A percentile compares a stretch with the other conserved stretches of the same genome.
Conservation (phyloP, 2,888 invertebrate species). For the Molorchus minor region DNA sequence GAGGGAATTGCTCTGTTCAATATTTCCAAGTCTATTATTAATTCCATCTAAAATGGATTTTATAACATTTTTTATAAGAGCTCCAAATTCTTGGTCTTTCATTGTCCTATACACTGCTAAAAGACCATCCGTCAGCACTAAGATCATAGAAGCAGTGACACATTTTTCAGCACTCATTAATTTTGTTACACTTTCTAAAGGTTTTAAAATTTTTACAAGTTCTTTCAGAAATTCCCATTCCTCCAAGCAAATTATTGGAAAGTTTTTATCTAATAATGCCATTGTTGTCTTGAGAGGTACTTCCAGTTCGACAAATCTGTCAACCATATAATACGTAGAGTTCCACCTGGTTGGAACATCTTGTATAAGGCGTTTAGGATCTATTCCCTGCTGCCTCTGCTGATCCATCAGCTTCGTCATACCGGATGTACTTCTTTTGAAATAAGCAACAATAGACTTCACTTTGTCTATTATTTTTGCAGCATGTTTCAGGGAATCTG, state of each 20-base stretch:
- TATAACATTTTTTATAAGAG: background rate
- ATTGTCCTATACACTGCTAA: conserved; percentile 22
- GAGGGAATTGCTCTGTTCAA: conserved; percentile 21
- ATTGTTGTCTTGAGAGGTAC: conserved; percentile 37
- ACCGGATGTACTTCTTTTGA: conserved; percentile 40
- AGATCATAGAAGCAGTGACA: conserved; percentile 34
- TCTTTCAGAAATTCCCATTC: conserved; percentile 40
- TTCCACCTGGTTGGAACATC: conserved; percentile 40
- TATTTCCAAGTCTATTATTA: conserved; percentile 12
- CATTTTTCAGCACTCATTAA: conserved; percentile 40
- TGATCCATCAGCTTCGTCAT: conserved; percentile 2
- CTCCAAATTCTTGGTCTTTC: conserved; percentile 15
- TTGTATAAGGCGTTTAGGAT: conserved; percentile 29
- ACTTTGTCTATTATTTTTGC: conserved; percentile 30
- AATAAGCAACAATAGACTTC: conserved; percentile 40
- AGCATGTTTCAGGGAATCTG: conserved; percentile 28
- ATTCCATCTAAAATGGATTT: conserved; percentile 8
- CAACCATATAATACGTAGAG: conserved; percentile 41
- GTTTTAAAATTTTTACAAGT: conserved; percentile 35
- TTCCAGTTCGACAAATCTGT: conserved; percentile 37
- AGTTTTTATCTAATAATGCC: conserved; percentile 29
- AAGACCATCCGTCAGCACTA: conserved; percentile 28
- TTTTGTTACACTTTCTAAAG: conserved; percentile 38
- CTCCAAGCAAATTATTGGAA: conserved; percentile 32
- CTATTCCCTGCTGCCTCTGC: conserved; percentile 3